A percentile compares a stretch with the other conserved stretches of the same genome.
Conservation (phyloP, 2,113 vertebrate species). For the Oreotragus oreotragus region DNA sequence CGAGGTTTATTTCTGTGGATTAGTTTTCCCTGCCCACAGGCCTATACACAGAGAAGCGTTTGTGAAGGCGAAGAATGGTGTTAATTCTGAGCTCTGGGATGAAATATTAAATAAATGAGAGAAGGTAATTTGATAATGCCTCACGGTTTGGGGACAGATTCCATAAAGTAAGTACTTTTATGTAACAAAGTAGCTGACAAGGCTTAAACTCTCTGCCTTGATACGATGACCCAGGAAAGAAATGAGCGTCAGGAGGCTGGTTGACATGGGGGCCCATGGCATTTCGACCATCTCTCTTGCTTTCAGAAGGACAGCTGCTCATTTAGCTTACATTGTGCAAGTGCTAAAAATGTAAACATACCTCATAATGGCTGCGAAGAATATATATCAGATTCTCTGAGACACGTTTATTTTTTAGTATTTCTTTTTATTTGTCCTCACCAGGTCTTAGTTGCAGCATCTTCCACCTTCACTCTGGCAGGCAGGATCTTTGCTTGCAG, state of each 20-base stretch:
- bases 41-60: neutral
- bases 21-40: neutral
- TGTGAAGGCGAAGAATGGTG: neutral
- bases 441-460: neutral
- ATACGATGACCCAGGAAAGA: neutral
- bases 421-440: neutral
- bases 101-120: neutral
- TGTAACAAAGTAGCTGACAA: neutral
- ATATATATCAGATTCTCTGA: neutral
- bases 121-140: neutral
- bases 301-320: neutral
- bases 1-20: neutral
- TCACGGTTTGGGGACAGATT: neutral
- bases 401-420: neutral
- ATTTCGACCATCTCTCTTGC: neutral
- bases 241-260: fast-evolving
- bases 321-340: neutral
- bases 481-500: neutral
- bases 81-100: neutral
- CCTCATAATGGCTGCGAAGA: neutral
- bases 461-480: neutral
- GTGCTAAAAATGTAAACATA: neutral
- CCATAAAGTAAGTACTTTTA: neutral
- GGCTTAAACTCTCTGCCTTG: neutral
- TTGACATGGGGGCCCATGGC: neutral